Percentiles rank a stretch among this genome's conserved stretches.
Evolutionary conservation across 2,888 invertebrate genomes (phyloP).

Genomic region (Ethmia dodecea): DNA sequence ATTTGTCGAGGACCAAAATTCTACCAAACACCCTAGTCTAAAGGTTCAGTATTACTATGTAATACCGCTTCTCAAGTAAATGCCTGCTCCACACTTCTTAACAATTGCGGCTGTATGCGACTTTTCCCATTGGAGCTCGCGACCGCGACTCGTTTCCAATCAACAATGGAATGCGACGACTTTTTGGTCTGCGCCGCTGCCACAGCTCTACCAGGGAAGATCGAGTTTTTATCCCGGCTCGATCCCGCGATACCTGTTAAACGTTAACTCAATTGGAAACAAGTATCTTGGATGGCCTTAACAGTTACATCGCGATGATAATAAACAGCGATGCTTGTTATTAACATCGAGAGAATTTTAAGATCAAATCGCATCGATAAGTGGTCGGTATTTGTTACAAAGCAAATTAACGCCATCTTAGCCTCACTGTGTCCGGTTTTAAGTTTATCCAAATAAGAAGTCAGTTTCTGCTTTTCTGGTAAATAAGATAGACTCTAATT

Average conservation of each 20-base stretch:
- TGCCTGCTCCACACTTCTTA: conserved; percentile 44
- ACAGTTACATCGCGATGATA: conserved; percentile 39
- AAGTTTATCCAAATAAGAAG: too few species aligned
- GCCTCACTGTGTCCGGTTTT: too few species aligned
- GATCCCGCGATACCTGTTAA: conserved; percentile 21
- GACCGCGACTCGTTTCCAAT: conserved; percentile 66
- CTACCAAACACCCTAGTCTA: too few species aligned
- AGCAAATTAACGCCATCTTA: too few species aligned
- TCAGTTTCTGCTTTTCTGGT: too few species aligned
- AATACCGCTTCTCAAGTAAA: too few species aligned
- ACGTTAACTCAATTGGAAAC: conserved; percentile 44
- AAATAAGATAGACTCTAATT: too few species aligned
- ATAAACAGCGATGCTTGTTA: too few species aligned
- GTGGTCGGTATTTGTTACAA: too few species aligned
- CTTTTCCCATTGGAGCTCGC: conserved; percentile 60
- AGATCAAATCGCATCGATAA: too few species aligned
- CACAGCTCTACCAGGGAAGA: conserved; percentile 28
- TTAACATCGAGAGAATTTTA: not conserved
- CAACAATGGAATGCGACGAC: conserved; percentile 69
- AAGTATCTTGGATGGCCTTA: conserved; percentile 39
- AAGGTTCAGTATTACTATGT: too few species aligned
- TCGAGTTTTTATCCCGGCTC: conserved; percentile 48
- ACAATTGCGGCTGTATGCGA: conserved; percentile 42
- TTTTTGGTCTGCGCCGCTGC: conserved; percentile 52
- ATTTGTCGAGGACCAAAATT: too few species aligned